Evolutionary conservation across 2,888 invertebrate species (phyloP).

Genomic region (Aproaerema taeniolella): DNA sequence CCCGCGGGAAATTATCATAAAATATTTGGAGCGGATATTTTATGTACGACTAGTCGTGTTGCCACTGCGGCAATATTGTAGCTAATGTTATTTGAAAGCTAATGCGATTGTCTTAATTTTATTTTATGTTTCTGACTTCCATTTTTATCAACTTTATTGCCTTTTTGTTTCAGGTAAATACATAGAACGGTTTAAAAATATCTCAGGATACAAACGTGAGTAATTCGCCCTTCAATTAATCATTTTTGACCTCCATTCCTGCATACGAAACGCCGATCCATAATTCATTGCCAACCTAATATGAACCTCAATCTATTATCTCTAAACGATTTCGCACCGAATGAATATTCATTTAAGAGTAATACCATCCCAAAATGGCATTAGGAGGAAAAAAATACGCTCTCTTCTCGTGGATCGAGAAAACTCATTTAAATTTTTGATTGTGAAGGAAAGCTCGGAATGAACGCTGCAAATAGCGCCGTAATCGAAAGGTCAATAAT

Average conservation of each 20-base stretch:
- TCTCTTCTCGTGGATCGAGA: slow-evolving; percentile 46
- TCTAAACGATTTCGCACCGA: slow-evolving; percentile 70
- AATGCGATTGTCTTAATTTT: no score
- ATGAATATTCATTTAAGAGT: slow-evolving; percentile 75
- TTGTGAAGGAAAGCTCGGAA: slow-evolving; percentile 52
- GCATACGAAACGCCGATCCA: slow-evolving; percentile 53
- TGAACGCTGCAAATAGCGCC: slow-evolving; percentile 39
- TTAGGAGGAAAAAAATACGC: slow-evolving; percentile 59
- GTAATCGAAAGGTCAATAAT: slow-evolving; percentile 52
- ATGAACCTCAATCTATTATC: slow-evolving; percentile 72
- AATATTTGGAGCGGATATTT: slow-evolving; percentile 14
- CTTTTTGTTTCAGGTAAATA: no score
- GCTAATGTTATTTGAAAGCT: no score
- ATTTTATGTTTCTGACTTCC: no score
- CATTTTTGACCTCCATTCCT: slow-evolving; percentile 44
- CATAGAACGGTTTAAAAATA: no score
- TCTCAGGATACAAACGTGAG: slow-evolving; percentile 23
- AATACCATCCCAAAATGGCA: slow-evolving; percentile 67
- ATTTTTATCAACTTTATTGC: no score
- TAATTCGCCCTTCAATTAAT: slow-evolving; percentile 34
- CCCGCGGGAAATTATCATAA: slow-evolving; percentile 46
- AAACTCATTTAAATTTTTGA: slow-evolving; percentile 73
- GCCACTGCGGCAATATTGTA: neutral
- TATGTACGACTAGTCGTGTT: neutral
- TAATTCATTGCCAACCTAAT: slow-evolving; percentile 63